Conservation (phyloP, 2,113 vertebrate genomes). For the Etheostoma spectabile region DNA sequence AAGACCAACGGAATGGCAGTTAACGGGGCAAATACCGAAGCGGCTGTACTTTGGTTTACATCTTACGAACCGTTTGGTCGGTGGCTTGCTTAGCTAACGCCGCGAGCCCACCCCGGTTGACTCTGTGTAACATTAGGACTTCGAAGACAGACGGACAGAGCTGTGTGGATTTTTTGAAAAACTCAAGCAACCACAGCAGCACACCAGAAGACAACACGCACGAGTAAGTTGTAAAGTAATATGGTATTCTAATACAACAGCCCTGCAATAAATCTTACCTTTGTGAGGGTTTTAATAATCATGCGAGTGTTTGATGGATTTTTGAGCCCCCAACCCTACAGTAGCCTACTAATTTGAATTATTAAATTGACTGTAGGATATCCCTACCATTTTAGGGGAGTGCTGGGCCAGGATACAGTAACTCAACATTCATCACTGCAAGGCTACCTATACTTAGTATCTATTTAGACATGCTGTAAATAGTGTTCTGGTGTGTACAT, state of each 20-base stretch:
- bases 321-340: neutral
- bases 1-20: constrained; percentile 2
- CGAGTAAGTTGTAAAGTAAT: constrained; percentile 27
- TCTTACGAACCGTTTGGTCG: neutral
- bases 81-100: constrained; percentile 4
- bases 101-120: neutral
- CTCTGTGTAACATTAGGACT: neutral
- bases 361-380: constrained; percentile 34
- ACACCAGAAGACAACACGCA: neutral
- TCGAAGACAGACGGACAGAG: neutral
- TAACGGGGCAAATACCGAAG: neutral
- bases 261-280: neutral
- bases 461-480: neutral
- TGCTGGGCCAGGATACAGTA: neutral
- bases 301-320: neutral
- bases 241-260: neutral
- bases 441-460: neutral
- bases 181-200: neutral
- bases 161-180: neutral
- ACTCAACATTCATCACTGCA: constrained; percentile 1
- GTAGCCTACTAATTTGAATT: constrained; percentile 16
- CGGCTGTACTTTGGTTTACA: neutral
- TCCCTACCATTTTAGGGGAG: neutral
- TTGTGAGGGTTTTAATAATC: neutral
- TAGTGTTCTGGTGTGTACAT: neutral